A percentile compares a stretch with the other conserved stretches of the same genome.
phyloP scores from a whole-genome alignment of 1,140 invertebrate genomes.

The Diploscapter pachys region DNA sequence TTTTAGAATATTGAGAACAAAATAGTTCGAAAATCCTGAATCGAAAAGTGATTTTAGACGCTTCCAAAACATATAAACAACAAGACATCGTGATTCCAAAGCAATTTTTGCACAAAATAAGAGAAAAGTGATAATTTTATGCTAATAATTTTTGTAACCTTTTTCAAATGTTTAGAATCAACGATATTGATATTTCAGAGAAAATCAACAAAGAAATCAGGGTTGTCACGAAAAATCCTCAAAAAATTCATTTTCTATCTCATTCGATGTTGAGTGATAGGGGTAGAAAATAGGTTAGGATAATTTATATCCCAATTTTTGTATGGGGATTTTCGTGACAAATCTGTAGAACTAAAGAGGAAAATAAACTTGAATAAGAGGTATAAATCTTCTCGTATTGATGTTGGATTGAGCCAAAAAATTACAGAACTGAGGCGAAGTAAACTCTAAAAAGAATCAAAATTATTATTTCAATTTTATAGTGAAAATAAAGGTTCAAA shows the following conservation, averaged over 20 bases:
- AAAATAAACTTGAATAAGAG: not conserved
- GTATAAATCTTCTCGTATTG: not conserved
- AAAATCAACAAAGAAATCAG: not conserved
- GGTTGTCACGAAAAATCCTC: too few relatives aligned
- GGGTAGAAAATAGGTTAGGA: not conserved
- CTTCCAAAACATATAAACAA: too few relatives aligned
- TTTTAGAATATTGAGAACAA: too few relatives aligned
- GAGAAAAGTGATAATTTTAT: not conserved
- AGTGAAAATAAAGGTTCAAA: constrained; percentile 6
- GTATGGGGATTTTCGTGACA: constrained; percentile 9
- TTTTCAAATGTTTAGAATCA: constrained; percentile 1
- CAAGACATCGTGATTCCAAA: too few relatives aligned
- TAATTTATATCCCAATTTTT: not conserved
- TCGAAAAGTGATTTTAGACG: too few relatives aligned
- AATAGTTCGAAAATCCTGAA: too few relatives aligned
- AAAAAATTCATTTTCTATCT: not conserved
- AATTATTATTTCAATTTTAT: not conserved
- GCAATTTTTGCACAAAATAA: too few relatives aligned
- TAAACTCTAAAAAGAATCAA: not conserved
- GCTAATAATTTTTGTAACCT: not conserved
- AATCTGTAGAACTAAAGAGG: constrained; percentile 10
- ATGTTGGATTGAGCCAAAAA: too few relatives aligned
- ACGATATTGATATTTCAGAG: not conserved
- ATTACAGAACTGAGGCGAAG: too few relatives aligned
- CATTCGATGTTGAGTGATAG: not conserved